A percentile compares a stretch with the other conserved stretches of the same genome.
Conservation (phyloP, 2,888 invertebrate species). For the Drosophila planitibia region DNA sequence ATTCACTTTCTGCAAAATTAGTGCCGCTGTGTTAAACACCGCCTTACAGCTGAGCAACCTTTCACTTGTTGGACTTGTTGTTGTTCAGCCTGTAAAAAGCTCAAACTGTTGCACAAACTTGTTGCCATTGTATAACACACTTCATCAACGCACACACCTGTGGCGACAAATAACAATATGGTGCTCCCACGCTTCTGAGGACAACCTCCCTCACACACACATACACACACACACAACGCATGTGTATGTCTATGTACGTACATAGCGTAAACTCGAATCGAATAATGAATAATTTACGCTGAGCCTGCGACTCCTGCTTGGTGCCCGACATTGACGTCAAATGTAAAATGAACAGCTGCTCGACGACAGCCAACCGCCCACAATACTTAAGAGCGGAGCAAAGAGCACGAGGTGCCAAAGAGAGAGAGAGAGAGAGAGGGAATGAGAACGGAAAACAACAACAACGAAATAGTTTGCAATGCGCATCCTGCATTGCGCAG, state of each 20-base stretch:
- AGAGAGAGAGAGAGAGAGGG: constrained; percentile 36
- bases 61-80: constrained; percentile 5
- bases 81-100: constrained; percentile 31
- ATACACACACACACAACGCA: not conserved
- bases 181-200: constrained; percentile 60
- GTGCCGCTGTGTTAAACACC: constrained; percentile 8
- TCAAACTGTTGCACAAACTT: constrained; percentile 70
- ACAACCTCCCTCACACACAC: constrained; percentile 5
- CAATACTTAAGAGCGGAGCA: constrained; percentile 52
- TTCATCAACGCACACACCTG: constrained; percentile 59
- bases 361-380: constrained; percentile 59
- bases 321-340: constrained; percentile 70
- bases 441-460: constrained; percentile 14
- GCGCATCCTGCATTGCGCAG: constrained; percentile 80
- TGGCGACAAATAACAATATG: constrained; percentile 65
- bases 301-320: constrained; percentile 57
- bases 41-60: constrained; percentile 19
- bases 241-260: not conserved
- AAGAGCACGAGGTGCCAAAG: constrained; percentile 40
- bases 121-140: constrained; percentile 65
- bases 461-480: constrained; percentile 29
- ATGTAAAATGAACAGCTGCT: constrained; percentile 62
- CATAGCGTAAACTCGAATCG: constrained; percentile 64
- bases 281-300: constrained; percentile 74
- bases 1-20: constrained; percentile 3